These are phyloP conservation scores for Strigamia transsilvanica DNA, from an alignment of 2,888 invertebrate genomes.

Conservation along the genomic window DNA sequence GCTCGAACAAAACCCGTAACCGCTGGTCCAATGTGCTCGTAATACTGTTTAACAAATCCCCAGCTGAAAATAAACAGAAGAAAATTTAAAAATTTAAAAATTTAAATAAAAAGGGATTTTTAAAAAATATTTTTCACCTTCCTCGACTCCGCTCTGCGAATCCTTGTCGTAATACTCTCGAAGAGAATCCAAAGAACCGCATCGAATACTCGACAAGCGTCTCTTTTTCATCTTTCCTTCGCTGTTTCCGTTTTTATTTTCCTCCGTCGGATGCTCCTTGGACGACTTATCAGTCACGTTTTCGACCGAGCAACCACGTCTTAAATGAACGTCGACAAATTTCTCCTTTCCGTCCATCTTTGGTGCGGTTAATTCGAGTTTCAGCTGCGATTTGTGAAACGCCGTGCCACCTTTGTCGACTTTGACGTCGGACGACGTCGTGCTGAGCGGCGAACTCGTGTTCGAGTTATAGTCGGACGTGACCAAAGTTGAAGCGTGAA, in stretches of 20 bases:
- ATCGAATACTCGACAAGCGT: conserved; percentile 59
- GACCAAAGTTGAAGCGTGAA: background rate
- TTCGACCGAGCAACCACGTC: conserved; percentile 17
- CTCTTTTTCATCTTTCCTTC: background rate
- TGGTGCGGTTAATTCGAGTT: background rate
- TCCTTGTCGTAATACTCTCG: conserved; percentile 65
- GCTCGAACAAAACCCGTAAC: background rate
- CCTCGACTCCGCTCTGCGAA: background rate
- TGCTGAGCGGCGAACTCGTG: conserved; percentile 39
- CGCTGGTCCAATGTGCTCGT: conserved; percentile 84
- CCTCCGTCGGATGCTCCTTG: background rate
- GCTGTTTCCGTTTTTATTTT: background rate
- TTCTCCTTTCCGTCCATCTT: background rate
- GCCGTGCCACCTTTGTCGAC: too few relatives aligned
- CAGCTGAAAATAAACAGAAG: conserved; percentile 71
- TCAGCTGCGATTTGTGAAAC: background rate
- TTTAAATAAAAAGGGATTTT: too few relatives aligned
- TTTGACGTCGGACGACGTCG: conserved; percentile 5
- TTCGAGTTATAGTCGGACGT: conserved; percentile 46
- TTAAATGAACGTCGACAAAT: background rate
- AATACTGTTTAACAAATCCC: conserved; percentile 83
- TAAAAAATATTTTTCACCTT: conserved; percentile 53
- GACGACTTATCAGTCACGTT: background rate
- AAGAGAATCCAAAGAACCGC: conserved; percentile 70
- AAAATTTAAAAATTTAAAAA: too few relatives aligned